phyloP scores from a whole-genome alignment of 2,113 vertebrate genomes.

The Alligator sinensis region DNA sequence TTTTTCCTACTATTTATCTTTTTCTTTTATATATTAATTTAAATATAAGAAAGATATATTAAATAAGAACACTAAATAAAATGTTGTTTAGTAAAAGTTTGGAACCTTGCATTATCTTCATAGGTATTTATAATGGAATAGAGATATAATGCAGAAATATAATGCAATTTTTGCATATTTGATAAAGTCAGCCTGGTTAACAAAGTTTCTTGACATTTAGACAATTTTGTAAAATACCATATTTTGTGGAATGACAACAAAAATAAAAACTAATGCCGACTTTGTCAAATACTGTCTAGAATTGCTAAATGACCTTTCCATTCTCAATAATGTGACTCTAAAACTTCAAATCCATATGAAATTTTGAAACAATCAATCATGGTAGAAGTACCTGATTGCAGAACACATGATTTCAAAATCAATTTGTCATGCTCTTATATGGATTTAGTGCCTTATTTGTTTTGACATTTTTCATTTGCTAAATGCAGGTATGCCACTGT shows the following conservation, averaged over 20 bases:
- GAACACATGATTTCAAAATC: constrained; percentile 64
- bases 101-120: not conserved
- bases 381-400: constrained; percentile 41
- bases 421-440: constrained; percentile 46
- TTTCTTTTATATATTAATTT: not conserved
- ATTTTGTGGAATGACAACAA: constrained; percentile 22
- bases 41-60: not conserved
- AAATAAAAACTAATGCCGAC: constrained; percentile 14
- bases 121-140: not conserved
- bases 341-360: constrained; percentile 6
- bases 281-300: not conserved
- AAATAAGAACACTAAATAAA: not conserved
- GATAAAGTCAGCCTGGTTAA: not conserved
- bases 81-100: not conserved
- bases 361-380: constrained; percentile 43
- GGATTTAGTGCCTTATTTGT: constrained; percentile 53
- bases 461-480: constrained; percentile 63
- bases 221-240: not conserved
- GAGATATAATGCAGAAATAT: not conserved
- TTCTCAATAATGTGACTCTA: constrained; percentile 6
- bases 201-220: constrained; percentile 3
- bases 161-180: not conserved
- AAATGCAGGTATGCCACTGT: not conserved
- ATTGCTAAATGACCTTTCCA: constrained; percentile 19
- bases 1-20: not conserved